Evolutionary conservation across 2,797 vertebrate species (phyloP), one percentile per base, ranked within the genome.

Genomic region (Lithobates sylvaticus): DNA sequence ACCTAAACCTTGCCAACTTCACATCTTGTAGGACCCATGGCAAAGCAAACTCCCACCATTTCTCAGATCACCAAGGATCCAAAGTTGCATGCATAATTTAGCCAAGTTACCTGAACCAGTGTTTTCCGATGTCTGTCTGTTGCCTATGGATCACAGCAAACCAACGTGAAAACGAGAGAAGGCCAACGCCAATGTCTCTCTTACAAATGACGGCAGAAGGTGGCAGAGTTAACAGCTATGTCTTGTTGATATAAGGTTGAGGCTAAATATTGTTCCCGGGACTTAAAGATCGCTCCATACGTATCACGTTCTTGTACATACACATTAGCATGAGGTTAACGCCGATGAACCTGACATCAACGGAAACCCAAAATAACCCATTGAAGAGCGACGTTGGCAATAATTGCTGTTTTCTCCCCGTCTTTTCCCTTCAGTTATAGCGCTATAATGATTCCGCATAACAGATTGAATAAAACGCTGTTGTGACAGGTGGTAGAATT

Each of bases 401-500:
- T 98, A 99, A 98, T 99, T 99, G 97, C 97, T 97, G 96, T 98
- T 98, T 97, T 98, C 97, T 97, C 96, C 91, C 64, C 91, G 90
- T 91, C 89, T 86, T 93, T 92, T 95, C 54, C 80, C 95, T 95
- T 95, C 93, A 93, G 95, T 97, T 96, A 94, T 96, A 96, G 95
- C 96, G 96, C 97, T 97, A 95, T 97, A 97, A 95, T 96, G 94
- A 96, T 97, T 97, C 96, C 96, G 97, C 97, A 98, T 98, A 98
- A 98, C 97, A 98, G 97, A 97, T 98, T 96, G 94, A 96, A 97
- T 95, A 93, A 96, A 95, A 94, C 93, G 93, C 96, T 98, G 97
- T 98, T 99, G 97, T 99, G 98, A 99, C 98, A 99, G 97, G 97
- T 98, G 97, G 96, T 96, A 97, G 97, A 98, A 98, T 97, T 97